Evolutionary conservation across 2,797 vertebrate genomes (phyloP), one percentile per base, ranked within the genome.

Genomic region (Bucorvus abyssinicus): DNA sequence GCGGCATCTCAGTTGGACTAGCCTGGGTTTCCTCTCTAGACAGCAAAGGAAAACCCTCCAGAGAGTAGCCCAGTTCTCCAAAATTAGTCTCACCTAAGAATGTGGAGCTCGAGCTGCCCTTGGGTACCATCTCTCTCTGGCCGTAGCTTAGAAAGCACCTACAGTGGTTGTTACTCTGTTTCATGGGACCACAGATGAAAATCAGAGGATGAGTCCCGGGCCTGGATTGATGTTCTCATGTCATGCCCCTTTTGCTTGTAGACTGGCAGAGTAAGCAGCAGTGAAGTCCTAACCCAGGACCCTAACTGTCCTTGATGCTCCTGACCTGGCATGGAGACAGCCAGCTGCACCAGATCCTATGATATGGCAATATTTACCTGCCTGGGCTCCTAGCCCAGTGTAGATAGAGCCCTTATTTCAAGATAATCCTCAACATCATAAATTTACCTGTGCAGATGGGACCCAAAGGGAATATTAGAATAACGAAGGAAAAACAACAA

Each of bases 391-490:
- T 68, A 83, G 56, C 38, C 55, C 27, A 9, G 22, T 38, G 68
- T 47, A 81, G 45, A 59, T 78, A 92, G 53, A 57, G 7, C 40
- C 87, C 16, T 10, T 82, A 60, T 79, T 95, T 87, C 70, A 85
- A 32, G 70, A 84, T 95, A 96, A 92, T 94, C 84, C 84, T 89
- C 68, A 65, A 23, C 57, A 45, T 85, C 87, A 63, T 95, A 96
- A 96, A 93, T 94, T 65, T 34, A 95, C 86, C 89, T 94, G 75
- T 69, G 73, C 92, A 94, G 81, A 91, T 95, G 78, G 84, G 82
- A 90, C 86, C 88, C 90, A 88, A 89, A 95, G 94, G 95, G 90
- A 84, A 69, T 91, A 92, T 91, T 84, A 93, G 84, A 94, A 84
- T 69, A 94, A 88, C 1, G 9, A 56, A 80, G 27, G 13, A 42